phyloP scores from a whole-genome alignment of 2,888 invertebrate genomes.

The Cecidostiba fungosa region DNA sequence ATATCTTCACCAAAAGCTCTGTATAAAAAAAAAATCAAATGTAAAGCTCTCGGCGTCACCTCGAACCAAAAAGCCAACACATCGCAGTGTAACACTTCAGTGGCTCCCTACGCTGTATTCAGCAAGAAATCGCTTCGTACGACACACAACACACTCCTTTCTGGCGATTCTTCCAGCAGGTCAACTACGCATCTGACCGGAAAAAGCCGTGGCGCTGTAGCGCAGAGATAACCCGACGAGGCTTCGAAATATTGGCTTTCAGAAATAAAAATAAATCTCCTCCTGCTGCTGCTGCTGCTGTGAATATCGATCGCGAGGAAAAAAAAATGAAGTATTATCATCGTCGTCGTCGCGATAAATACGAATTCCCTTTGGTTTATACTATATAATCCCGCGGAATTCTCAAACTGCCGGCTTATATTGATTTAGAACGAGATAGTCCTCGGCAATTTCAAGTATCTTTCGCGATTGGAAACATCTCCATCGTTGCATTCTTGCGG shows the following conservation, averaged over 20 bases:
- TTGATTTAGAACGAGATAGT: neutral
- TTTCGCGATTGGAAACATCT: neutral
- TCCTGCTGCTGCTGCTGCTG: neutral
- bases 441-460: neutral
- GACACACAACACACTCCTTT: neutral
- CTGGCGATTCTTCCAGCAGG: slow-evolving; percentile 29
- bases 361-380: neutral
- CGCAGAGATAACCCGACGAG: neutral
- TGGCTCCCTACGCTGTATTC: neutral
- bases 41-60: too few relatives aligned
- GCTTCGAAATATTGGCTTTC: neutral
- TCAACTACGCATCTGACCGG: slow-evolving; percentile 28
- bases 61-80: neutral
- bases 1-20: too few relatives aligned
- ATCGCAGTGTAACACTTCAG: neutral
- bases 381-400: neutral
- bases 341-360: neutral
- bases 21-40: too few relatives aligned
- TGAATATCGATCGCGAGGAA: neutral
- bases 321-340: neutral
- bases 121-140: neutral
- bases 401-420: neutral
- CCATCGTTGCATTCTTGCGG: neutral
- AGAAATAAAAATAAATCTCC: neutral
- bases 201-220: neutral